phyloP scores from a whole-genome alignment of 2,113 vertebrate genomes.

The Entelurus aequoreus region DNA sequence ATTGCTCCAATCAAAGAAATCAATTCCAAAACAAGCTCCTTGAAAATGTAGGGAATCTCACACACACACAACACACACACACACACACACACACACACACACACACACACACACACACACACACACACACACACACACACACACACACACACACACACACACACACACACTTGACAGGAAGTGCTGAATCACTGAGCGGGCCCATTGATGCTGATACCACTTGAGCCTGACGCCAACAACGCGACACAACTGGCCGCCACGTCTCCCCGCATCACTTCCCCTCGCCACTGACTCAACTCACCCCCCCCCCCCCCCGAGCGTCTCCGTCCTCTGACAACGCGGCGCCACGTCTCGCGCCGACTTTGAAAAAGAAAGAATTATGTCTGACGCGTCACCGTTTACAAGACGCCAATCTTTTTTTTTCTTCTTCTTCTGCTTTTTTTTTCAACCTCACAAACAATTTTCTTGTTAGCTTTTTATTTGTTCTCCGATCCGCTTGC shows the following conservation, averaged over 20 bases:
- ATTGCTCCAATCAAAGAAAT: no score
- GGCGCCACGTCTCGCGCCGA: constrained; percentile 1
- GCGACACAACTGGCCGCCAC: constrained; percentile 29
- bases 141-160: background rate
- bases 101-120: background rate
- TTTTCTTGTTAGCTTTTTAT: constrained; percentile 14
- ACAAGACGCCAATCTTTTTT: constrained; percentile 5
- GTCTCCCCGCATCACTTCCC: constrained; percentile 28
- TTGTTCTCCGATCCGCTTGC: constrained; percentile 25
- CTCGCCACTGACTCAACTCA: constrained; percentile 18
- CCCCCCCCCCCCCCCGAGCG: constrained; percentile 17
- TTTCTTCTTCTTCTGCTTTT: background rate
- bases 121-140: no score
- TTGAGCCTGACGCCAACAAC: constrained; percentile 25
- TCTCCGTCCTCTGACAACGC: constrained; percentile 11
- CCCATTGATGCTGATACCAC: constrained; percentile 18
- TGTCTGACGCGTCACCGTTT: constrained; percentile 9
- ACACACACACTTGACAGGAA: constrained; percentile 1
- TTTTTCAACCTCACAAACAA: background rate
- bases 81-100: no score
- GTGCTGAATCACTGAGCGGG: constrained; percentile 20
- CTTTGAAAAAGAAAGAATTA: background rate
- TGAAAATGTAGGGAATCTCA: no score
- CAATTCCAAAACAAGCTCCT: no score
- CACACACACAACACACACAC: no score